phyloP scores from a whole-genome alignment of 1,140 invertebrate genomes.

The Samia ricini region DNA sequence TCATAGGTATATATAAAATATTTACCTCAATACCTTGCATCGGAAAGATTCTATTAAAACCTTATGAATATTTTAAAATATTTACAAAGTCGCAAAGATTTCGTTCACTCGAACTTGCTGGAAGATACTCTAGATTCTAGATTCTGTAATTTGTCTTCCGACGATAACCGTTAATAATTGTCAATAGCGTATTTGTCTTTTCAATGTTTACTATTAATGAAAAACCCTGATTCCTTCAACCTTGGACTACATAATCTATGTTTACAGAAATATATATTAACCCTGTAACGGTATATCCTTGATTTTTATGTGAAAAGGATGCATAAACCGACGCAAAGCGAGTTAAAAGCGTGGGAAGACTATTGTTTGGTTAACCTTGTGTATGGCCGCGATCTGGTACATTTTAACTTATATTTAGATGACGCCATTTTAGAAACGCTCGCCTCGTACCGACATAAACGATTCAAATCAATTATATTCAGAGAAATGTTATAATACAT shows the following conservation, averaged over 20 bases:
- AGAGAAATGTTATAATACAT: too few species aligned
- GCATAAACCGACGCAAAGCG: neutral
- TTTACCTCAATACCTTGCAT: too few species aligned
- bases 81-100: too few species aligned
- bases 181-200: too few species aligned
- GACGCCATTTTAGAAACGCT: neutral
- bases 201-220: neutral
- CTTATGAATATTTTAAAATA: too few species aligned
- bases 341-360: conserved; percentile 1
- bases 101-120: too few species aligned
- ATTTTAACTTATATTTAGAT: conserved; percentile 1
- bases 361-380: conserved; percentile 5
- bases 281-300: neutral
- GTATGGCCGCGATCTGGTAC: conserved; percentile 2
- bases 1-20: too few species aligned
- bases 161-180: too few species aligned
- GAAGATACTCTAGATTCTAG: too few species aligned
- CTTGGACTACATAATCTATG: neutral
- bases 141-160: too few species aligned
- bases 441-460: neutral
- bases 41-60: too few species aligned
- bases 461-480: neutral
- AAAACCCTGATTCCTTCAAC: neutral
- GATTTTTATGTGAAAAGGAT: neutral
- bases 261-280: neutral